Conservation (phyloP, 2,113 vertebrate species). For the Fulica atra region DNA sequence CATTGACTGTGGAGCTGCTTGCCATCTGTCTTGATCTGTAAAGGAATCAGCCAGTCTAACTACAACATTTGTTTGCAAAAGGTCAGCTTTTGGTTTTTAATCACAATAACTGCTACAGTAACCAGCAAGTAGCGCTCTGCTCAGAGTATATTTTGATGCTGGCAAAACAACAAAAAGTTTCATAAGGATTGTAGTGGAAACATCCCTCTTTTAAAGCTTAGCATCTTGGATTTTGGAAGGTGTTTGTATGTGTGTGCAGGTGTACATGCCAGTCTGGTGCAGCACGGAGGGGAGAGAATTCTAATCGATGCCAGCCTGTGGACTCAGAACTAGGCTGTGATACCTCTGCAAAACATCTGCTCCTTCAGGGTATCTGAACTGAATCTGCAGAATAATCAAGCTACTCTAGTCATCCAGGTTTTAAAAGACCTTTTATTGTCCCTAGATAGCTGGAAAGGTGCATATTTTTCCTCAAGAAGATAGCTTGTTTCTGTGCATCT, state of each 20-base stretch:
- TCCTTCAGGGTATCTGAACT: neutral
- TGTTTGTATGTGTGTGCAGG: accelerated
- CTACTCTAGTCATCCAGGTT: neutral
- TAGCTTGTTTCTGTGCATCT: neutral
- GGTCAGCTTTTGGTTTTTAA: neutral
- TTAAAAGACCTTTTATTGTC: neutral
- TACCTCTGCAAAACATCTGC: neutral
- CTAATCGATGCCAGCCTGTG: accelerated
- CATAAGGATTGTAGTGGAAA: neutral
- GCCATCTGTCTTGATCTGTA: neutral
- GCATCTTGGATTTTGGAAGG: neutral
- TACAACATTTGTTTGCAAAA: neutral
- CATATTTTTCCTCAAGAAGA: neutral
- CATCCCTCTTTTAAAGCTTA: neutral
- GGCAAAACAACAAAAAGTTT: neutral
- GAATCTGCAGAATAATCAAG: neutral
- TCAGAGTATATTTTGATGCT: neutral
- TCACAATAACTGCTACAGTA: neutral
- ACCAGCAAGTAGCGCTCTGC: neutral
- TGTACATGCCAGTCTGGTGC: neutral
- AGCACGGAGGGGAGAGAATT: accelerated
- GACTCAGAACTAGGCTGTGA: neutral
- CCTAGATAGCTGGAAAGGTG: neutral
- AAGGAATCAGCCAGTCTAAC: neutral
- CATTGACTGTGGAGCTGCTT: neutral